Conservation (phyloP, 92 coral and sea anemone species). For the Parazoanthus darwini region DNA sequence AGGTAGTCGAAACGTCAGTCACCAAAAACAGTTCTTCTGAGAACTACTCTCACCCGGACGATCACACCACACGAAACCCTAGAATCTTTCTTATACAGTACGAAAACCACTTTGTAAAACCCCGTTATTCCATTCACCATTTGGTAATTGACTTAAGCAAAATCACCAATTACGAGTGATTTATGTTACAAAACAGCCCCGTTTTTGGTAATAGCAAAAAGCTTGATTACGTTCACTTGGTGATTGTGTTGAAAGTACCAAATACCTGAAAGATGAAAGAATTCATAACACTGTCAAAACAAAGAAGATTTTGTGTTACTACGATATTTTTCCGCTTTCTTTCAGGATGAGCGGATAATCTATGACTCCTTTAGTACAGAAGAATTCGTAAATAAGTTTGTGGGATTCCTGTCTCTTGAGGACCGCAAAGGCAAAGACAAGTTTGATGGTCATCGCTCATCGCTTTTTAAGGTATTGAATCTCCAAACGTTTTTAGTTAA, state of each 20-base stretch:
- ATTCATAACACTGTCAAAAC: not conserved
- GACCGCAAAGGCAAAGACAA: slow-evolving; percentile 98
- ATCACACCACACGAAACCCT: too few relatives aligned
- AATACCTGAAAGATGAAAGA: not conserved
- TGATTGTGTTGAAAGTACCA: not conserved
- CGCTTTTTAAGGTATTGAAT: slow-evolving; percentile 81
- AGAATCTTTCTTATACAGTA: not conserved
- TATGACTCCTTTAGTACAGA: slow-evolving; percentile 80
- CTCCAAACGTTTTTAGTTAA: not conserved
- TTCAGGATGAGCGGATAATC: slow-evolving; percentile 84
- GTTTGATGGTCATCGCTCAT: slow-evolving; percentile 87
- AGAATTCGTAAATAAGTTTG: slow-evolving; percentile 83
- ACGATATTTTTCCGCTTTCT: not conserved
- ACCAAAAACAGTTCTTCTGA: too few relatives aligned
- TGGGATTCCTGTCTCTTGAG: slow-evolving; percentile 87
- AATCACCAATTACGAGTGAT: not conserved
- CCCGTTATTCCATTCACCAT: not conserved
- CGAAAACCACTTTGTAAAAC: not conserved
- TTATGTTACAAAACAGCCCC: not conserved
- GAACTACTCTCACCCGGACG: too few relatives aligned
- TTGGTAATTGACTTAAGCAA: not conserved
- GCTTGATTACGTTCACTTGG: not conserved
- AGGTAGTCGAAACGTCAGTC: too few relatives aligned
- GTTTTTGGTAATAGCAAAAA: too few relatives aligned
- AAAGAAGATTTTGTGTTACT: not conserved